phyloP scores from a whole-genome alignment of 2,797 vertebrate genomes.

The Cuculus canorus region DNA sequence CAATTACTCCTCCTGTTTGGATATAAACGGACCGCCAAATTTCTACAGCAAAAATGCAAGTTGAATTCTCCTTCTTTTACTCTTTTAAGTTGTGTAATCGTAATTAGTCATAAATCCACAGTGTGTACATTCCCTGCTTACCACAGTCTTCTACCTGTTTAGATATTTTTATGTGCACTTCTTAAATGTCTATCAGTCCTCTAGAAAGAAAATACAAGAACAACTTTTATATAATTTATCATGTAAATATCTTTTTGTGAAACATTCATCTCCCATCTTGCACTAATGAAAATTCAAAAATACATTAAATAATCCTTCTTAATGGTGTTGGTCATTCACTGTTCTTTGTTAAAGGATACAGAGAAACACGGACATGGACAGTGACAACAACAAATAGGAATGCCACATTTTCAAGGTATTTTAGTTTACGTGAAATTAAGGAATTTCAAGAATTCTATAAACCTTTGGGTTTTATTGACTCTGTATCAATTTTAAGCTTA shows the following conservation, averaged over 20 bases:
- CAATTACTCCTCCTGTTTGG: not conserved
- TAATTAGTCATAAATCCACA: not conserved
- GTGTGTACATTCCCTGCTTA: not conserved
- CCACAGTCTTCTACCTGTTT: not conserved
- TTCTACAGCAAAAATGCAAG: not conserved
- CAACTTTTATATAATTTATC: not conserved
- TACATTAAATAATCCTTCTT: not conserved
- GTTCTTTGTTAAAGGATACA: not conserved
- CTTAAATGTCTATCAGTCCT: not conserved
- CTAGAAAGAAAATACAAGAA: not conserved
- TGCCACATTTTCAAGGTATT: not conserved
- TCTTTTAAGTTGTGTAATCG: not conserved
- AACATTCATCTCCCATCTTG: not conserved
- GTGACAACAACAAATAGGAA: not conserved
- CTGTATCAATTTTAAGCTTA: not conserved
- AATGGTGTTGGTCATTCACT: not conserved
- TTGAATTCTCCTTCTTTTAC: not conserved
- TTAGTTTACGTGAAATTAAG: not conserved
- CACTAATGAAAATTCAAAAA: not conserved
- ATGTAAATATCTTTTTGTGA: not conserved
- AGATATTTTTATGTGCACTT: not conserved
- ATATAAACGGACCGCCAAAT: not conserved
- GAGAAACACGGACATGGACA: not conserved
- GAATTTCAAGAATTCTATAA: not conserved
- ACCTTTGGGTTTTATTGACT: not conserved